Conservation (phyloP, 2,113 vertebrate species). For the Chaetura pelagica region DNA sequence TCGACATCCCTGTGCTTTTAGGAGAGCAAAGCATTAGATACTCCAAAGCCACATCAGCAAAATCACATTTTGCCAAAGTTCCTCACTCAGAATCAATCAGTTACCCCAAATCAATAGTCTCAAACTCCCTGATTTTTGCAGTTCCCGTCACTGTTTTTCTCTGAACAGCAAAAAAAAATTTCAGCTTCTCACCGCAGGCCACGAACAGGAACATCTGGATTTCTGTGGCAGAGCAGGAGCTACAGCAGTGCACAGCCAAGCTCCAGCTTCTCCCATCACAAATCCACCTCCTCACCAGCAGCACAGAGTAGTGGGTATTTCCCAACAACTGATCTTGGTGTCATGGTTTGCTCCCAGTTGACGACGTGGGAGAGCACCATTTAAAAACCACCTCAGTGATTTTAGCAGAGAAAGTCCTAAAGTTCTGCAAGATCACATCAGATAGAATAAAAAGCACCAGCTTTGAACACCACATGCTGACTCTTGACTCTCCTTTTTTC, state of each 20-base stretch:
- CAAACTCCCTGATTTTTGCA: not conserved
- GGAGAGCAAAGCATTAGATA: not conserved
- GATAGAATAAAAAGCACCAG: not conserved
- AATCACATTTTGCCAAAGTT: not conserved
- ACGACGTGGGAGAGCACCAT: not conserved
- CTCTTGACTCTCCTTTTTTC: not conserved
- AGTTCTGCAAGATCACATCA: not conserved
- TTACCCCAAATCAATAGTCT: not conserved
- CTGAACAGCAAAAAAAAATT: not conserved
- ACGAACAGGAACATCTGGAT: not conserved
- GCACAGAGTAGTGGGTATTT: not conserved
- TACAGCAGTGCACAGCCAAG: not conserved
- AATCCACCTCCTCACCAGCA: not conserved
- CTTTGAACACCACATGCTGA: not conserved
- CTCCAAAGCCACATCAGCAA: not conserved
- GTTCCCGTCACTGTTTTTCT: not conserved
- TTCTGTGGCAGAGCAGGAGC: not conserved
- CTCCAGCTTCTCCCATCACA: not conserved
- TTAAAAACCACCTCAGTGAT: not conserved
- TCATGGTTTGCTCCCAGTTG: not conserved
- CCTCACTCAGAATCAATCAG: not conserved
- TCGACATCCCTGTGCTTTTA: rapidly evolving
- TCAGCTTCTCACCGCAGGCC: not conserved
- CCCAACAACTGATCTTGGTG: no score
- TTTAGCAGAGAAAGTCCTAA: not conserved